These are phyloP conservation scores for Mythimna impura DNA, from an alignment of 2,888 invertebrate species.

Conservation along the genomic window DNA sequence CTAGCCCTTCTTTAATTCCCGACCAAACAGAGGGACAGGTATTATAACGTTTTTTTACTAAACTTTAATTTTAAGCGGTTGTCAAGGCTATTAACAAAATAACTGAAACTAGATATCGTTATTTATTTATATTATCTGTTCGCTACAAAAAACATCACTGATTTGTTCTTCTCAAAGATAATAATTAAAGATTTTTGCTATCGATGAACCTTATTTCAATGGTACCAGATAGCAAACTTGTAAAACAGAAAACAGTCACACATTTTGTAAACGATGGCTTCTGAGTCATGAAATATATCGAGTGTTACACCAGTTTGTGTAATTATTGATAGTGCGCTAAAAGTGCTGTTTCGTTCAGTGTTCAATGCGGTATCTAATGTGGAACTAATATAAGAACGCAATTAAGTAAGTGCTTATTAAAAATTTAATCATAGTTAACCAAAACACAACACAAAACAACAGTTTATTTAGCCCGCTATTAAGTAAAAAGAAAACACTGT, in stretches of 20 bases:
- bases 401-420: not conserved
- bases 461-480: not conserved
- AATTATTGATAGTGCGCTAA: not conserved
- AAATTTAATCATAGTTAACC: not conserved
- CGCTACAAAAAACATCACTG: not conserved
- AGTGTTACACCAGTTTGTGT: not conserved
- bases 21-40: not conserved
- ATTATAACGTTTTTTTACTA: not conserved
- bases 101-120: not conserved
- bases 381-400: not conserved
- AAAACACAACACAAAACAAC: not conserved
- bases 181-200: not conserved
- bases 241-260: not conserved
- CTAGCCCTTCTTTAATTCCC: not conserved
- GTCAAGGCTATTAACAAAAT: not conserved
- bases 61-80: not conserved
- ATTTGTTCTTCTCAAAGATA: not conserved
- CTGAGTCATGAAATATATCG: constrained; percentile 1
- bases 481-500: too few species aligned
- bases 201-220: not conserved
- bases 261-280: not conserved
- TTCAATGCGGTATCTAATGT: not conserved
- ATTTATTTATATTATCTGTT: not conserved
- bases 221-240: not conserved
- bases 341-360: not conserved